These are phyloP conservation scores for Drosophila mimica DNA, from an alignment of 2,888 invertebrate genomes.

Conservation along the genomic window DNA sequence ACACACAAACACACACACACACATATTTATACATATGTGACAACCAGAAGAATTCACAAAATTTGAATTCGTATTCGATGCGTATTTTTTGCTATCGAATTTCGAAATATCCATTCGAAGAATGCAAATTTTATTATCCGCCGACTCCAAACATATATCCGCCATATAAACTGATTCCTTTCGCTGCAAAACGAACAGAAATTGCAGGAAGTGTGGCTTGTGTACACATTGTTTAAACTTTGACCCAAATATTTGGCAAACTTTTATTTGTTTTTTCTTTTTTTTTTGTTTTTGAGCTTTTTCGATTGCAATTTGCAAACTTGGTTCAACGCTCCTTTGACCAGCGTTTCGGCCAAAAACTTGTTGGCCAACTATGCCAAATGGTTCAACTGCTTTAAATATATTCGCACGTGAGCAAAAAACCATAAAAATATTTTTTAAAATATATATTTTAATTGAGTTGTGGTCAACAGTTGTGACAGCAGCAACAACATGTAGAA, in stretches of 20 bases:
- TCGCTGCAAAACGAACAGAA: conserved; percentile 7
- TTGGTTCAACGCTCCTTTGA: background rate
- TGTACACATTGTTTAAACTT: conserved; percentile 60
- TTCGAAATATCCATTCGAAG: conserved; percentile 25
- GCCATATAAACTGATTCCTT: background rate
- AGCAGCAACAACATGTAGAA: background rate
- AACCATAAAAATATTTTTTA: background rate
- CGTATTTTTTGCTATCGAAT: conserved; percentile 21
- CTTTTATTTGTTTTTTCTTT: conserved; percentile 4
- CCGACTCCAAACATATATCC: background rate
- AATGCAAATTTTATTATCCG: conserved; percentile 28
- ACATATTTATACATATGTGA: conserved; percentile 26
- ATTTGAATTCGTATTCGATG: conserved; percentile 9
- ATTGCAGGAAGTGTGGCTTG: conserved; percentile 42
- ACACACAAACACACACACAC: background rate
- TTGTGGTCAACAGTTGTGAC: background rate
- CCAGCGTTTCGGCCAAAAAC: conserved; percentile 12
- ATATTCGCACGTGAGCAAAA: background rate
- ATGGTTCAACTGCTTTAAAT: background rate
- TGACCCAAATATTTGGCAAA: conserved; percentile 65
- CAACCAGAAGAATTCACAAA: conserved; percentile 18
- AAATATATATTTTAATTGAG: background rate
- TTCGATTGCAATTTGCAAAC: conserved; percentile 4
- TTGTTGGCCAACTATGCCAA: conserved; percentile 38
- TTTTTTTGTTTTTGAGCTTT: background rate